These are phyloP conservation scores for Danionella cerebrum DNA, from an alignment of 2,113 vertebrate genomes.

Conservation along the genomic window DNA sequence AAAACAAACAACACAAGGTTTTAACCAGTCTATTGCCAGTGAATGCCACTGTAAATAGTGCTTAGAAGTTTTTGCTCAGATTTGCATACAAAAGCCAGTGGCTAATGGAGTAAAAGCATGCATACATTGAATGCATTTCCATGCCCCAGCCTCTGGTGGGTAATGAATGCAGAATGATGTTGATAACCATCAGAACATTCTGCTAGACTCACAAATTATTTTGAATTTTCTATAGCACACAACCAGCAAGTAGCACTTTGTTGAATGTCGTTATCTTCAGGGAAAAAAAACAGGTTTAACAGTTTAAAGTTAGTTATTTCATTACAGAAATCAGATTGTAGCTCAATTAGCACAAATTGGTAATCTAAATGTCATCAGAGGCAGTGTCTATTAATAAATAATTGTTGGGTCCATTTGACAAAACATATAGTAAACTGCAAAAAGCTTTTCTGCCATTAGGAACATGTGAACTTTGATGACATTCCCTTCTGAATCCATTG, in stretches of 20 bases:
- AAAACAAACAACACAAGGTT: slow-evolving; percentile 7
- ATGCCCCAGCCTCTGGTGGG: slow-evolving; percentile 1
- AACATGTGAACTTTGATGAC: too few species aligned
- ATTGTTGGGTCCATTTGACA: too few species aligned
- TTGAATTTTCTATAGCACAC: background rate
- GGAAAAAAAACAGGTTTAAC: background rate
- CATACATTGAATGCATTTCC: slow-evolving; percentile 41
- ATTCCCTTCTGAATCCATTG: too few species aligned
- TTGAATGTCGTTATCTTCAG: background rate
- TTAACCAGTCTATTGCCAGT: slow-evolving; percentile 23
- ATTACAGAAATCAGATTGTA: background rate
- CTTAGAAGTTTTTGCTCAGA: background rate
- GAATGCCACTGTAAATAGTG: slow-evolving; percentile 30
- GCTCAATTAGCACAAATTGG: background rate
- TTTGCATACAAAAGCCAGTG: background rate
- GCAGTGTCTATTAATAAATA: too few species aligned
- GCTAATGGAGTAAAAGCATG: slow-evolving; percentile 17
- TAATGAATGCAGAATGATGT: slow-evolving; percentile 15
- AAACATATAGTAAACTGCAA: too few species aligned
- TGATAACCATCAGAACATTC: slow-evolving; percentile 50
- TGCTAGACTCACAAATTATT: slow-evolving; percentile 3
- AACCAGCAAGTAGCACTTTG: background rate
- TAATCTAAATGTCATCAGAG: too few species aligned
- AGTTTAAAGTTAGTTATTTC: background rate
- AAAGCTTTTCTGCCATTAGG: too few species aligned